A percentile compares a stretch with the other conserved stretches of the same genome.
These are phyloP conservation scores for Dascillus cervinus DNA, from an alignment of 2,888 invertebrate species.

Conservation along the genomic window DNA sequence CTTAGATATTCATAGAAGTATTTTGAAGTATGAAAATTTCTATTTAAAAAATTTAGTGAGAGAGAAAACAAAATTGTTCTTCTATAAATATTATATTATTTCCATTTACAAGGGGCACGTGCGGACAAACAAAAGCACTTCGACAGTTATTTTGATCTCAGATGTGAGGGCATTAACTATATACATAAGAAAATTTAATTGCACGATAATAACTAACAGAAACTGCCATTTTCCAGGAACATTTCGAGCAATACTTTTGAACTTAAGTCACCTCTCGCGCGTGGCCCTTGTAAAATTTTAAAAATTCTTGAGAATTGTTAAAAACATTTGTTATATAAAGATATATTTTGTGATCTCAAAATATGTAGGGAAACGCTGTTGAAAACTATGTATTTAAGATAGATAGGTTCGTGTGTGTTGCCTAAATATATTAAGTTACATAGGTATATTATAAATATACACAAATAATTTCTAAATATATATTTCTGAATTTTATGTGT, in stretches of 20 bases:
- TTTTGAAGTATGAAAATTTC: conserved; percentile 7
- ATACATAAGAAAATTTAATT: no score
- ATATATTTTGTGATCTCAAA: conserved; percentile 45
- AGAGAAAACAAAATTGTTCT: conserved; percentile 9
- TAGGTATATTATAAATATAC: conserved; percentile 38
- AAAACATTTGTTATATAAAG: conserved; percentile 41
- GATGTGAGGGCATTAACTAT: no score
- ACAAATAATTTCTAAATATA: conserved; percentile 41
- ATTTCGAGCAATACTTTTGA: conserved; percentile 14
- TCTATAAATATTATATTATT: conserved; percentile 9
- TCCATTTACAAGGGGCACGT: conserved; percentile 3
- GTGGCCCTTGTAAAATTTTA: conserved; percentile 15
- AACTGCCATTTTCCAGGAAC: conserved; percentile 13
- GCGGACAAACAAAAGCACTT: no score
- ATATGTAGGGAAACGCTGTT: conserved; percentile 41
- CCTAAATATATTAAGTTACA: conserved; percentile 33
- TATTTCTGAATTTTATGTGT: conserved; percentile 45
- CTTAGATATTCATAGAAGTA: conserved; percentile 10
- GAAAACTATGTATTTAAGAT: conserved; percentile 29
- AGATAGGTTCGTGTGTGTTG: conserved; percentile 37
- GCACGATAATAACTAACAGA: no score
- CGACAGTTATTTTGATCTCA: no score
- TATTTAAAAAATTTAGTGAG: no score
- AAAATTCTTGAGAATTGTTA: conserved; percentile 38
- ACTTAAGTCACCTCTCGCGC: no score